These are phyloP conservation scores for Pocillopora damicornis DNA, from an alignment of 64 coral and sea anemone species.

Conservation along the genomic window DNA sequence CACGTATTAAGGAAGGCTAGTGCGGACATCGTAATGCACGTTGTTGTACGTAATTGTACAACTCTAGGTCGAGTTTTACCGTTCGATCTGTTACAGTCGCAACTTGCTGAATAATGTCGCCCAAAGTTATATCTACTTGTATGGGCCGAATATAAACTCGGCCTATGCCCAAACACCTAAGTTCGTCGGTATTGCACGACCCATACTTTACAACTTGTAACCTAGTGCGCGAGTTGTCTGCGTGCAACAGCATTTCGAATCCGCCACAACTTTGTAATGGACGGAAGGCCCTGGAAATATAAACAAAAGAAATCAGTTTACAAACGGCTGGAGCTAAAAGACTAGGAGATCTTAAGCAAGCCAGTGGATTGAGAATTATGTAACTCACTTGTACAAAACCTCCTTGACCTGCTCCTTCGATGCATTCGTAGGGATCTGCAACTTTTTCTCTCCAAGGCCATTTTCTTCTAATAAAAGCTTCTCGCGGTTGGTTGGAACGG, in stretches of 20 bases:
- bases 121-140: constrained; percentile 31
- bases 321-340: too few relatives aligned
- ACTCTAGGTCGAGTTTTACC: too few relatives aligned
- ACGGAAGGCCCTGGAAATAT: too few relatives aligned
- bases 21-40: too few relatives aligned
- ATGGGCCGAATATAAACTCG: constrained; percentile 47
- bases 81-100: too few relatives aligned
- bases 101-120: too few relatives aligned
- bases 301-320: too few relatives aligned
- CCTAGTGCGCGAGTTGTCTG: constrained; percentile 36
- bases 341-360: too few relatives aligned
- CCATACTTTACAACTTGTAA: constrained; percentile 33
- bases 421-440: constrained; percentile 27
- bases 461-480: constrained; percentile 23
- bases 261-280: too few relatives aligned
- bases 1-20: too few relatives aligned
- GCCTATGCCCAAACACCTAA: constrained; percentile 50
- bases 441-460: constrained; percentile 39
- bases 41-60: too few relatives aligned
- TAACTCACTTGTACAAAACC: constrained; percentile 31
- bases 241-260: too few relatives aligned
- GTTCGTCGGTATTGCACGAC: constrained; percentile 25
- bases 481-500: constrained; percentile 28
- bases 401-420: constrained; percentile 22
- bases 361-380: neutral